These are phyloP conservation scores for Sebastiscus tertius DNA, from an alignment of 2,797 vertebrate genomes.

Conservation along the genomic window DNA sequence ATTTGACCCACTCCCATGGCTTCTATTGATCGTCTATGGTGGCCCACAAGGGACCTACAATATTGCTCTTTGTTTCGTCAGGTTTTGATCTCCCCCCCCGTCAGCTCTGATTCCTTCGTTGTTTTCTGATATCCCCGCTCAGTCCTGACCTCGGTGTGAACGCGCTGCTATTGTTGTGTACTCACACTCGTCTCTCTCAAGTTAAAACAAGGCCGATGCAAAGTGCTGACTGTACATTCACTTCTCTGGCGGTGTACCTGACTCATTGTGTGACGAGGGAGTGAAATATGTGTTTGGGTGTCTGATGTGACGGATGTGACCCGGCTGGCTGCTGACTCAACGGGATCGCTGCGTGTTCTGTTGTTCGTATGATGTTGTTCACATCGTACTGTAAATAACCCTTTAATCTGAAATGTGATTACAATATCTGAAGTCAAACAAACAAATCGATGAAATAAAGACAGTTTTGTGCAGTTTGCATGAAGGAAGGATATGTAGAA, in stretches of 20 bases:
- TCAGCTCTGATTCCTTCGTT: too few species aligned
- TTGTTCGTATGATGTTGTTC: not conserved
- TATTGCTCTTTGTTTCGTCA: too few species aligned
- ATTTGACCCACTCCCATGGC: too few species aligned
- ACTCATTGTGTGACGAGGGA: not conserved
- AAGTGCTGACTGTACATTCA: constrained; percentile 18
- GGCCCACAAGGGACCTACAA: too few species aligned
- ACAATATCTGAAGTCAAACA: not conserved
- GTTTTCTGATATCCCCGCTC: not conserved
- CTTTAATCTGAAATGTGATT: too few species aligned
- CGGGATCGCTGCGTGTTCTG: not conserved
- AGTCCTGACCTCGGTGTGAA: not conserved
- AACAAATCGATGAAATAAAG: not conserved
- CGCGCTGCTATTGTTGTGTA: not conserved
- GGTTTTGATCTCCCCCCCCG: too few species aligned
- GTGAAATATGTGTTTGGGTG: not conserved
- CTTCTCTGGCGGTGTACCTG: not conserved
- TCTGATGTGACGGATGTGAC: constrained; percentile 23
- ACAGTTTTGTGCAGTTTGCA: not conserved
- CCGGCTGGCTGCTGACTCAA: constrained; percentile 34
- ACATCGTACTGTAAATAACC: too few species aligned
- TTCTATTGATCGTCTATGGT: too few species aligned
- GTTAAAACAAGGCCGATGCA: not conserved
- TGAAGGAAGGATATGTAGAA: not conserved
- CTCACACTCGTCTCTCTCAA: not conserved